phyloP scores from a whole-genome alignment of 2,888 invertebrate species.

The Acleris sparsana region DNA sequence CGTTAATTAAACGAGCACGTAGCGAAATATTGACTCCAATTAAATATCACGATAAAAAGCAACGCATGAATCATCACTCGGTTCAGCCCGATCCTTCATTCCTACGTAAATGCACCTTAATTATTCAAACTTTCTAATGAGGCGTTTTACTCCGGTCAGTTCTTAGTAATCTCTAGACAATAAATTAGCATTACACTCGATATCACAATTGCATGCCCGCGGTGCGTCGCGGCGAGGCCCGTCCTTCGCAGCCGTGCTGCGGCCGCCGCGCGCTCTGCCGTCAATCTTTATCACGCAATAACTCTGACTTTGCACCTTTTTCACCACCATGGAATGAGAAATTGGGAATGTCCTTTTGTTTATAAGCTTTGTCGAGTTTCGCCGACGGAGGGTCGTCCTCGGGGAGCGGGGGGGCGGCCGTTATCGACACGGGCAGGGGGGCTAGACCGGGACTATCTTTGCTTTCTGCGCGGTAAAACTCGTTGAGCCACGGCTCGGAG shows the following conservation, averaged over 20 bases:
- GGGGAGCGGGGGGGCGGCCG: conserved; percentile 51
- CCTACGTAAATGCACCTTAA: conserved; percentile 60
- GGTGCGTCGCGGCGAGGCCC: conserved; percentile 59
- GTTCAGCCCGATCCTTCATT: conserved; percentile 43
- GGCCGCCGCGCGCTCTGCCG: conserved; percentile 53
- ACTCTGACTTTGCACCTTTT: conserved; percentile 81
- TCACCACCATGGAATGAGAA: conserved; percentile 77
- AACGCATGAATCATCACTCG: conserved; percentile 33
- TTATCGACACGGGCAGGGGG: conserved; percentile 41
- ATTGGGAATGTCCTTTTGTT: conserved; percentile 74
- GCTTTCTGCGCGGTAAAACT: conserved; percentile 73
- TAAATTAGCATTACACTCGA: conserved; percentile 70
- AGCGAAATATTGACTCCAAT: conserved; percentile 47
- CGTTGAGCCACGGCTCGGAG: conserved; percentile 87
- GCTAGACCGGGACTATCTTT: conserved; percentile 61
- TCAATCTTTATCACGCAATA: conserved; percentile 81
- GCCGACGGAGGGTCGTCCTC: conserved; percentile 76
- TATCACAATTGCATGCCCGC: conserved; percentile 76
- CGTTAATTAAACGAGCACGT: conserved; percentile 54
- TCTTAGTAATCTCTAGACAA: conserved; percentile 61
- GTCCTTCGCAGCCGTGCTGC: conserved; percentile 57
- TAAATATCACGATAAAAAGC: conserved; percentile 26
- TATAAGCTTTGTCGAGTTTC: conserved; percentile 80
- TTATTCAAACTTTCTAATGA: conserved; percentile 53
- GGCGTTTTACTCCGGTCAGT: conserved; percentile 42